These are phyloP conservation scores for Manis javanica DNA, from an alignment of 2,797 vertebrate species.

Conservation along the genomic window DNA sequence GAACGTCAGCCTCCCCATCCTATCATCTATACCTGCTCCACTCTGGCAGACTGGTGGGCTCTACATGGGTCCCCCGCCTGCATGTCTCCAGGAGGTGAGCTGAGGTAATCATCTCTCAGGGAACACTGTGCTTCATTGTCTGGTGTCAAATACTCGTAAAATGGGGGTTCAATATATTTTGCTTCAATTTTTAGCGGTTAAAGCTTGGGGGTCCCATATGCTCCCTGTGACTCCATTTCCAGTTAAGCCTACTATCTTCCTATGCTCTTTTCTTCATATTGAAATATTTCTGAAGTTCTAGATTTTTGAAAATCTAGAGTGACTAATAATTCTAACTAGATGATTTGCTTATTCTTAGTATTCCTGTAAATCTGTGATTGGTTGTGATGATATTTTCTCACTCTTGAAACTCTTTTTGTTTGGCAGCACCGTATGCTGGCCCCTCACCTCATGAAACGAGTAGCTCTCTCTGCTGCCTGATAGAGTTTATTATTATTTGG, in stretches of 20 bases:
- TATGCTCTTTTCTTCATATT: too few relatives aligned
- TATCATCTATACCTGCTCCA: too few relatives aligned
- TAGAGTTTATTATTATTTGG: neutral
- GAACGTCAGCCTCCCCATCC: neutral
- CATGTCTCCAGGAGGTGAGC: neutral
- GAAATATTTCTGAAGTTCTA: too few relatives aligned
- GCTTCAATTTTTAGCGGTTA: neutral
- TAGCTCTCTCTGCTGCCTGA: neutral
- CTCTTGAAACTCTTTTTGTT: neutral
- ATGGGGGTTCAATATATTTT: neutral
- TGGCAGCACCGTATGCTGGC: neutral
- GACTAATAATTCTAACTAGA: too few relatives aligned
- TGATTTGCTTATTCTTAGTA: too few relatives aligned
- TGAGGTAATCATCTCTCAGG: neutral
- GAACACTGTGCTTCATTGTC: neutral
- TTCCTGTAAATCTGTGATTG: too few relatives aligned
- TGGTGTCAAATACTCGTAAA: neutral
- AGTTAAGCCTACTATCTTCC: too few relatives aligned
- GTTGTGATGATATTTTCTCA: too few relatives aligned
- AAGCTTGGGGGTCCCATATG: too few relatives aligned
- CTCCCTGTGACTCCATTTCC: too few relatives aligned
- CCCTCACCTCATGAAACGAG: neutral
- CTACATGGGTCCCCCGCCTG: neutral
- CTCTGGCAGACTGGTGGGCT: neutral
- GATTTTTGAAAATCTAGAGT: too few relatives aligned